A percentile compares a stretch with the other conserved stretches of the same genome.
phyloP scores from a whole-genome alignment of 1,140 invertebrate species.

The Megalopta genalis region DNA sequence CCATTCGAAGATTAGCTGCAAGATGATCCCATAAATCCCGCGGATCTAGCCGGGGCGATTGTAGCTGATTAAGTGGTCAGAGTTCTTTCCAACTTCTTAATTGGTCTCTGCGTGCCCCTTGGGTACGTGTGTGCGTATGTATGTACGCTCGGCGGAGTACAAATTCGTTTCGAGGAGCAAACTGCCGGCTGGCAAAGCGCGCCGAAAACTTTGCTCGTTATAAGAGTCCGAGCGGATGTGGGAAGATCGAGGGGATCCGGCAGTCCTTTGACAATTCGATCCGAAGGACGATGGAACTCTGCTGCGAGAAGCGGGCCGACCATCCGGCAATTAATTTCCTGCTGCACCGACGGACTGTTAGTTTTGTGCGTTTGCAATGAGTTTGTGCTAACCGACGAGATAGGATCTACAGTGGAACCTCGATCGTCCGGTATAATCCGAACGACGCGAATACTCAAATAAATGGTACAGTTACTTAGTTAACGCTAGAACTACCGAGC shows the following conservation, averaged over 20 bases:
- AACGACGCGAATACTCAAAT: too few species aligned
- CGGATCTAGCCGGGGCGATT: background rate
- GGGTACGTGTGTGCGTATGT: background rate
- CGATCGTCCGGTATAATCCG: too few species aligned
- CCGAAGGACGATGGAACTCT: background rate
- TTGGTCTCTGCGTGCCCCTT: background rate
- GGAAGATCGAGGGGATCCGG: slow-evolving; percentile 11
- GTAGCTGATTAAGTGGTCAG: background rate
- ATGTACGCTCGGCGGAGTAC: background rate
- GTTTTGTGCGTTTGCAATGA: too few species aligned
- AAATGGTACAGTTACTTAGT: too few species aligned
- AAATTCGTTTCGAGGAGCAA: slow-evolving; percentile 8
- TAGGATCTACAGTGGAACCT: too few species aligned
- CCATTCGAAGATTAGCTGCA: background rate
- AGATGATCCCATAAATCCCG: background rate
- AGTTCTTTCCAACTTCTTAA: slow-evolving; percentile 12
- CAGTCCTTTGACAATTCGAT: slow-evolving; percentile 13
- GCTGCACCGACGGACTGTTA: too few species aligned
- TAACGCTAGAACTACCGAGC: too few species aligned
- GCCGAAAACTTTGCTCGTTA: slow-evolving; percentile 38
- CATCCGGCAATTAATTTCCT: too few species aligned
- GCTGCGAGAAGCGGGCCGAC: background rate
- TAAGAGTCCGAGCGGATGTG: slow-evolving; percentile 23
- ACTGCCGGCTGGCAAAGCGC: slow-evolving; percentile 6
- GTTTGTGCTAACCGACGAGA: too few species aligned